Conservation (phyloP, 2,797 vertebrate genomes). For the Brachymystax lenok region DNA sequence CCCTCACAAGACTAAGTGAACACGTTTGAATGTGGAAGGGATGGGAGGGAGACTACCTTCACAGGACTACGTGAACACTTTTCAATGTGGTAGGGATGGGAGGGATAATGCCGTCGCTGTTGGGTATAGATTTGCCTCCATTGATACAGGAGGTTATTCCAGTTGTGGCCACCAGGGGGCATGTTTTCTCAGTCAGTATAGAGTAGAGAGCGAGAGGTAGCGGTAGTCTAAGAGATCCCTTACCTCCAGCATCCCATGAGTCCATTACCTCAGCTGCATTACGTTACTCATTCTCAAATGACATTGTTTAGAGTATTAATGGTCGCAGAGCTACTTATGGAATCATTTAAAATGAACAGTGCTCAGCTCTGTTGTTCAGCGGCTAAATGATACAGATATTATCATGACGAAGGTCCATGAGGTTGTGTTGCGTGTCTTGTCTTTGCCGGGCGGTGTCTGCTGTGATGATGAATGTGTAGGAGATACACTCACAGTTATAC, state of each 20-base stretch:
- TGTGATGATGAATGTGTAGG: conserved; percentile 37
- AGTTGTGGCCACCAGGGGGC: conserved; percentile 75
- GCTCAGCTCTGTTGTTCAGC: conserved; percentile 47
- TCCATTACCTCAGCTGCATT: conserved; percentile 50
- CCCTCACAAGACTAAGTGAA: conserved; percentile 20
- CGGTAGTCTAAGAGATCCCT: conserved; percentile 9
- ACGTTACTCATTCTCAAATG: conserved; percentile 61
- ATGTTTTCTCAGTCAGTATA: conserved; percentile 55
- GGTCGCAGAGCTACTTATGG: conserved; percentile 62
- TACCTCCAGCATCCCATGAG: not conserved
- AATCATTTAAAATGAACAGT: conserved; percentile 69
- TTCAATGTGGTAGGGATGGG: conserved; percentile 27
- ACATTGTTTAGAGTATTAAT: conserved; percentile 58
- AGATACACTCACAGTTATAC: conserved; percentile 40
- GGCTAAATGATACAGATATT: conserved; percentile 20
- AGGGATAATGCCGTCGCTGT: conserved; percentile 6
- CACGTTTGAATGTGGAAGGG: conserved; percentile 28
- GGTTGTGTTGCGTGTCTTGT: conserved; percentile 2
- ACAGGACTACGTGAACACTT: conserved; percentile 17
- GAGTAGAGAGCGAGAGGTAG: conserved; percentile 15
- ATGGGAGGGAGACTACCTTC: not conserved
- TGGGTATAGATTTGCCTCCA: not conserved
- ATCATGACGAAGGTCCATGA: conserved; percentile 6
- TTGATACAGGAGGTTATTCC: conserved; percentile 28
- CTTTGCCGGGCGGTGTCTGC: not conserved